Conservation (phyloP, 2,888 invertebrate genomes). For the Xestoiulus laeticollis region DNA sequence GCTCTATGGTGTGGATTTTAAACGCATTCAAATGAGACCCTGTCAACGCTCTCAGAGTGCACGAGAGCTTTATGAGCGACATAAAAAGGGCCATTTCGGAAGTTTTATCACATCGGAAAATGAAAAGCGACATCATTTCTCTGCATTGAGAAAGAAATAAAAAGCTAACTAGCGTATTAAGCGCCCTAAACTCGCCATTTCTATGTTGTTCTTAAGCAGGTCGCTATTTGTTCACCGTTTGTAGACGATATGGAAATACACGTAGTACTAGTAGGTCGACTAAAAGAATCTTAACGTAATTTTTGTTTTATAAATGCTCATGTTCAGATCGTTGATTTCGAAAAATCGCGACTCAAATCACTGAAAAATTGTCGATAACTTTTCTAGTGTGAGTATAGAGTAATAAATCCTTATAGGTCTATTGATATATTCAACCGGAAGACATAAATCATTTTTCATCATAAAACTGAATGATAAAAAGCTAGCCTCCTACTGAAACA, state of each 20-base stretch:
- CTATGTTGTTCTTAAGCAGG: not conserved
- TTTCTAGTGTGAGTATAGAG: no score
- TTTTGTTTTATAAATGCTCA: no score
- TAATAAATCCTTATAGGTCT: no score
- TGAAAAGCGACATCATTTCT: conserved; percentile 22
- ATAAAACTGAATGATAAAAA: no score
- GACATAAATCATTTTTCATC: no score
- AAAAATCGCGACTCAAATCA: no score
- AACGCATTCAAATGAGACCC: not conserved
- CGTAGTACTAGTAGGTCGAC: no score
- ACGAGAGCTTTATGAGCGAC: not conserved
- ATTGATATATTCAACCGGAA: no score
- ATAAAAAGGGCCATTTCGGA: not conserved
- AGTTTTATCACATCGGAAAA: conserved; percentile 21
- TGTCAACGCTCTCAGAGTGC: not conserved
- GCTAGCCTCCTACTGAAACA: no score
- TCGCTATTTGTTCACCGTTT: not conserved
- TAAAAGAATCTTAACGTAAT: no score
- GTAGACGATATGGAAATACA: not conserved
- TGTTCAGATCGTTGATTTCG: no score
- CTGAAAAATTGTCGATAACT: no score
- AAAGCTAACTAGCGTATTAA: conserved; percentile 37
- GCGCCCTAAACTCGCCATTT: not conserved
- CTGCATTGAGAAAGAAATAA: conserved; percentile 10
- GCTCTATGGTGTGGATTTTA: conserved; percentile 15